Percentiles rank a stretch among this genome's conserved stretches.
Conservation (phyloP, 1,140 invertebrate genomes). For the Chironomus tepperi region DNA sequence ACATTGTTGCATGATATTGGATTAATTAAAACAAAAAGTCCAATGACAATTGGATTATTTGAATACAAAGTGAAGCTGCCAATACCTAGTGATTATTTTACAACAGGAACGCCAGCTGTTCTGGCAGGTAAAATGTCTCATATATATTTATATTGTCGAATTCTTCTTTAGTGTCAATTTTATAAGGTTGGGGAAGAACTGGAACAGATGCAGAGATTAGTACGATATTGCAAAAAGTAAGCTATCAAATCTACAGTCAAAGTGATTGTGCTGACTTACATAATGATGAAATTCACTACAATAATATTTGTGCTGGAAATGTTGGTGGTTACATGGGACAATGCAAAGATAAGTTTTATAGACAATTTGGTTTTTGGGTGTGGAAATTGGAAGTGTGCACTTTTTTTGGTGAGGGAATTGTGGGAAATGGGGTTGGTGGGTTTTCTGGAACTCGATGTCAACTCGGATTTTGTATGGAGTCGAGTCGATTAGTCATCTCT, state of each 20-base stretch:
- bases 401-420: no score
- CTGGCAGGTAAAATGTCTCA: slow-evolving; percentile 27
- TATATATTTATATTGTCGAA: neutral
- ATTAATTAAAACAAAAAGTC: slow-evolving; percentile 34
- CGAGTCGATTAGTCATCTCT: no score
- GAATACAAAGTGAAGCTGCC: slow-evolving; percentile 32
- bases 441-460: no score
- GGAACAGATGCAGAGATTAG: slow-evolving; percentile 29
- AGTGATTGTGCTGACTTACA: slow-evolving; percentile 35
- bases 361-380: neutral
- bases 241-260: slow-evolving; percentile 35
- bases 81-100: slow-evolving; percentile 27
- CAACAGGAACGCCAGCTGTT: slow-evolving; percentile 28
- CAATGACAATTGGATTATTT: slow-evolving; percentile 29
- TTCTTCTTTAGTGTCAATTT: neutral
- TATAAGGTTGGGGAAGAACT: slow-evolving; percentile 36
- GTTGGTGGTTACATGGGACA: slow-evolving; percentile 40
- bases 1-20: slow-evolving; percentile 29
- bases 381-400: no score
- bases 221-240: slow-evolving; percentile 36
- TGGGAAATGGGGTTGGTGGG: no score
- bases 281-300: slow-evolving; percentile 30
- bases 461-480: no score
- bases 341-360: slow-evolving; percentile 34
- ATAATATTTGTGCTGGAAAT: slow-evolving; percentile 39